phyloP scores from a whole-genome alignment of 2,797 vertebrate species.

The Nannoperca obscura region DNA sequence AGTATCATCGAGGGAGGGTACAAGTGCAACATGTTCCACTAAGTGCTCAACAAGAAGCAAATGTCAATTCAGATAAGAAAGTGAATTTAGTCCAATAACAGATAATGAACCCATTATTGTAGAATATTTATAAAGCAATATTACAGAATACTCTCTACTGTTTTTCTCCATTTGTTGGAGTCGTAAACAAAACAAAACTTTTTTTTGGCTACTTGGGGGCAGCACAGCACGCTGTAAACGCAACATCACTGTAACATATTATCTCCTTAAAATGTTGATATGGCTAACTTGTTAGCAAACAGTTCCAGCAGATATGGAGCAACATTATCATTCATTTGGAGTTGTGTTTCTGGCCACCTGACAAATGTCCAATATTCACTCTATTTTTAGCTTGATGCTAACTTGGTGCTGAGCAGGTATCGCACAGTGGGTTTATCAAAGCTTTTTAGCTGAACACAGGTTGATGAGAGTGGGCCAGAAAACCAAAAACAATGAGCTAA shows the following conservation, averaged over 20 bases:
- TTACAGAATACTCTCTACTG: neutral
- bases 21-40: neutral
- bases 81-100: neutral
- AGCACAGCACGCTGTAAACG: neutral
- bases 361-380: too few species aligned
- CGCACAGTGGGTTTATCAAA: neutral
- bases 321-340: too few species aligned
- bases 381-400: neutral
- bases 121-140: neutral
- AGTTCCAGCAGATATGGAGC: too few species aligned
- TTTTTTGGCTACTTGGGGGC: neutral
- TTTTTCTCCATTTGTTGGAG: neutral
- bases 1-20: slow-evolving; percentile 2
- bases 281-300: too few species aligned
- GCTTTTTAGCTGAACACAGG: neutral
- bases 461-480: neutral
- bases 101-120: neutral
- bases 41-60: neutral
- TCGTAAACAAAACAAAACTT: neutral
- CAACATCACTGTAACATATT: too few species aligned
- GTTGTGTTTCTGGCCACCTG: too few species aligned
- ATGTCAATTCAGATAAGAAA: slow-evolving; percentile 1
- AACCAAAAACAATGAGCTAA: neutral
- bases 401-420: neutral
- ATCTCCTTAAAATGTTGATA: too few species aligned